phyloP scores from a whole-genome alignment of 2,113 vertebrate species.

The Sphyrna mokarran region DNA sequence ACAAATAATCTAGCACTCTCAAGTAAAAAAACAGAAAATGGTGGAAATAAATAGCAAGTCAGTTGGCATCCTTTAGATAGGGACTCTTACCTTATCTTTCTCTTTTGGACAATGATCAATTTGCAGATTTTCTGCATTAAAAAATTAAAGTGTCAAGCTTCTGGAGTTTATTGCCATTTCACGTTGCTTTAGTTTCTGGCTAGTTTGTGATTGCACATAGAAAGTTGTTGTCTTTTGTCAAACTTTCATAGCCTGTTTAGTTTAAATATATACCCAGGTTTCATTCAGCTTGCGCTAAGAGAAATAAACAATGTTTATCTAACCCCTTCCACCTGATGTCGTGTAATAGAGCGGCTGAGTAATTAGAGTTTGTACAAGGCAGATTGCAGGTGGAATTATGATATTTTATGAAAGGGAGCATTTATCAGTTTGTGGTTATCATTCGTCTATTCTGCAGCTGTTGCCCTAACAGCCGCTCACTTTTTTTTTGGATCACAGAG shows the following conservation, averaged over 20 bases:
- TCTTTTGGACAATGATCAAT: background rate
- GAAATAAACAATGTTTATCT: background rate
- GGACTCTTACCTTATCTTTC: background rate
- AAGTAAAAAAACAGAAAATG: background rate
- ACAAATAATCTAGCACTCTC: background rate
- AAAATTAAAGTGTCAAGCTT: background rate
- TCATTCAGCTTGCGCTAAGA: background rate
- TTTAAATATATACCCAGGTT: background rate
- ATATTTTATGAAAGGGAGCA: constrained; percentile 46
- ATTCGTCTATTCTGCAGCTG: constrained; percentile 50
- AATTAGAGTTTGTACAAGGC: constrained; percentile 42
- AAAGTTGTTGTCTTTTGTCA: background rate
- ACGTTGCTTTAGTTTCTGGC: background rate
- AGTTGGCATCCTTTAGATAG: background rate
- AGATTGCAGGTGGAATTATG: constrained; percentile 44
- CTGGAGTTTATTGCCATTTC: background rate
- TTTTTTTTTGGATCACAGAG: constrained; percentile 36
- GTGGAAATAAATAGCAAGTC: background rate
- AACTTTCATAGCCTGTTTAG: background rate
- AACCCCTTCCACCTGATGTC: background rate
- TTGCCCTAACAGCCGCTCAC: constrained; percentile 48
- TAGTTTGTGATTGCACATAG: background rate
- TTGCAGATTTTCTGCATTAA: background rate
- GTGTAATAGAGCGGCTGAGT: constrained; percentile 38
- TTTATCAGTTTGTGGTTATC: constrained; percentile 46